A percentile compares a stretch with the other conserved stretches of the same genome.
These are phyloP conservation scores for Diplogasteroides magnus DNA, from an alignment of 1,140 invertebrate species.

Conservation along the genomic window DNA sequence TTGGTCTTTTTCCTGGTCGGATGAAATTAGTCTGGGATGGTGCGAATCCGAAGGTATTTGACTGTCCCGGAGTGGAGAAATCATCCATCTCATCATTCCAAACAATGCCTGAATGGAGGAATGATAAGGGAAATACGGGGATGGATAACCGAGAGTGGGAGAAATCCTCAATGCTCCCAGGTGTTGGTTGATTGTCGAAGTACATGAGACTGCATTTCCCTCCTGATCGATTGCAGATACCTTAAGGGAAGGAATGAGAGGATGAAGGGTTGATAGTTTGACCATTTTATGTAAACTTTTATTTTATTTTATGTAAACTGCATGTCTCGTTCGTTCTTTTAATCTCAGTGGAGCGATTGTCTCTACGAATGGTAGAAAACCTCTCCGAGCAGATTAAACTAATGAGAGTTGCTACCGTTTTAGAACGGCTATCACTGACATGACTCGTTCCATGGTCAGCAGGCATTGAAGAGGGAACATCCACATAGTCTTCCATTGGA, in stretches of 20 bases:
- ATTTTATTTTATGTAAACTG: no score
- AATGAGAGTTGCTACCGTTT: no score
- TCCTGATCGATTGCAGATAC: constrained; percentile 75
- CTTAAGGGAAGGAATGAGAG: no score
- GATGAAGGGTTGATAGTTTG: no score
- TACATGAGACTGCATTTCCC: constrained; percentile 85
- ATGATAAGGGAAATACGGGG: no score
- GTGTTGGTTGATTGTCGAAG: constrained; percentile 69
- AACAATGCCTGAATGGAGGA: no score
- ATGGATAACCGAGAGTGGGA: constrained; percentile 70
- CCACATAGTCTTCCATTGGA: constrained; percentile 46
- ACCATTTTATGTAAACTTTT: no score
- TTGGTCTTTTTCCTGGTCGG: constrained; percentile 70
- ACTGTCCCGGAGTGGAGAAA: constrained; percentile 70
- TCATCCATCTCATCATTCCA: constrained; percentile 84
- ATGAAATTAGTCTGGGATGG: constrained; percentile 73
- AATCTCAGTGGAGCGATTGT: no score
- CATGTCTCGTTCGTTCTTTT: no score
- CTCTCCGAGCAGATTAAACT: no score
- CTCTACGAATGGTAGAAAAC: no score
- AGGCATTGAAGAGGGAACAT: constrained; percentile 36
- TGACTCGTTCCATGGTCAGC: constrained; percentile 63
- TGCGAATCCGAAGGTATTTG: constrained; percentile 60
- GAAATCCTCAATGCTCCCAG: constrained; percentile 73
- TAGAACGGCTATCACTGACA: no score